phyloP scores from a whole-genome alignment of 1,140 invertebrate genomes.

The Saccostrea cuccullata region DNA sequence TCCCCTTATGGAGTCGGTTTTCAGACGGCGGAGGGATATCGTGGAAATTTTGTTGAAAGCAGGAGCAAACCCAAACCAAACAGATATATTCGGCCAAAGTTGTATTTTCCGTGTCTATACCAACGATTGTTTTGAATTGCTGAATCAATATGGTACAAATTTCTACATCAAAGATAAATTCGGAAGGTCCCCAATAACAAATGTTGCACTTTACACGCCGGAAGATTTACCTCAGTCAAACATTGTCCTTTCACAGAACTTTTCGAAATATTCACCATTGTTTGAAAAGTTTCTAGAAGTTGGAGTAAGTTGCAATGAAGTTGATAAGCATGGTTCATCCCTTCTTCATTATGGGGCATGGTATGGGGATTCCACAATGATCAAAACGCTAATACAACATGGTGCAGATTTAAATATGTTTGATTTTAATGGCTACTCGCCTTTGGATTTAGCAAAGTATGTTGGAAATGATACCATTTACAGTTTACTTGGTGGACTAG shows the following conservation, averaged over 20 bases:
- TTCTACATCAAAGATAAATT: constrained; percentile 30
- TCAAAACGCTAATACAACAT: not conserved
- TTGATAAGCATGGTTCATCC: not conserved
- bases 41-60: constrained; percentile 4
- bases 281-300: not conserved
- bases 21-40: not conserved
- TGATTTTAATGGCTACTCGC: not conserved
- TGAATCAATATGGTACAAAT: not conserved
- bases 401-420: not conserved
- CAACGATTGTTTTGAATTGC: not conserved
- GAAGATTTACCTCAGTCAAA: not conserved
- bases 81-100: constrained; percentile 44
- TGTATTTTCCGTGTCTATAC: constrained; percentile 18
- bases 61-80: constrained; percentile 40
- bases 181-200: constrained; percentile 12
- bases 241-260: constrained; percentile 9
- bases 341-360: constrained; percentile 29
- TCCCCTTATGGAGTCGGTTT: not conserved
- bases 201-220: not conserved
- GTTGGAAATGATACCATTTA: not conserved
- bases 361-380: not conserved
- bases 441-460: not conserved
- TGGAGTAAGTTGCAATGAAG: not conserved
- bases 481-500: not conserved
- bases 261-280: not conserved